Base-by-base conservation (phyloP, 2,888 invertebrate species). In the Danaus chrysippus region DNA sequence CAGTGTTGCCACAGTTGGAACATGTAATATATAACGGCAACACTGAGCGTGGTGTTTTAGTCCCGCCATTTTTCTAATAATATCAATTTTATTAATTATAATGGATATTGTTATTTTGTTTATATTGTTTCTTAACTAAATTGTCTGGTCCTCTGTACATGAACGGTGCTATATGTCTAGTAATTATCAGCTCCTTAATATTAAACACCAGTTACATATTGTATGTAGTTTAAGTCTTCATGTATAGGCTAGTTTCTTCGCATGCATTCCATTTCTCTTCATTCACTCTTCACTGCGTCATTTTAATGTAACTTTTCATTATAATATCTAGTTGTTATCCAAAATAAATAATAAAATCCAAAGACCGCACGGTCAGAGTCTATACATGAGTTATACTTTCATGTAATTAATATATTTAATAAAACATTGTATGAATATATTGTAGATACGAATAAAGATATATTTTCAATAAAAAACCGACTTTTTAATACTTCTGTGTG, bases 401-500 rank as follows among this genome's bases (percentile, higher is more conserved):
- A 82, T 87, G 82, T 87, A 87, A 34, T 34, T 34, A 34, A 85
- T 81, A 83, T 86, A 87, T 83, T 84, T 82, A 83, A 82, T 73
- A 74, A 75, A 77, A 76, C 77, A 73, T 82, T 83, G 78, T 84
- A 83, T 78, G 77, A 81, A 81, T 82, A 79, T 84, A 86, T 81
- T 88, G 87, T 89, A 90, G 86, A 88, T 89, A 89, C 76, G 78
- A 83, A 86, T 86, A 86, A 87, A 89, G 78, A 75, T 82, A 82
- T 84, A 83, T 85, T 86, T 83, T 76, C 73, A 70, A 67, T n/a
- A 17, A 57, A 62, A 56, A 63, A 67, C 64, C 62, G 57, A 71
- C 70, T 70, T 64, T 64, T 61, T 68, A 46, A 13, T 13, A 42
- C 17, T 3, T 13, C 43, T 19, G 13, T 44, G 15, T 56, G 42